Evolutionary conservation across 2,113 vertebrate genomes (phyloP), one percentile per base, ranked within the genome.

Genomic region (Chinchilla lanigera): DNA sequence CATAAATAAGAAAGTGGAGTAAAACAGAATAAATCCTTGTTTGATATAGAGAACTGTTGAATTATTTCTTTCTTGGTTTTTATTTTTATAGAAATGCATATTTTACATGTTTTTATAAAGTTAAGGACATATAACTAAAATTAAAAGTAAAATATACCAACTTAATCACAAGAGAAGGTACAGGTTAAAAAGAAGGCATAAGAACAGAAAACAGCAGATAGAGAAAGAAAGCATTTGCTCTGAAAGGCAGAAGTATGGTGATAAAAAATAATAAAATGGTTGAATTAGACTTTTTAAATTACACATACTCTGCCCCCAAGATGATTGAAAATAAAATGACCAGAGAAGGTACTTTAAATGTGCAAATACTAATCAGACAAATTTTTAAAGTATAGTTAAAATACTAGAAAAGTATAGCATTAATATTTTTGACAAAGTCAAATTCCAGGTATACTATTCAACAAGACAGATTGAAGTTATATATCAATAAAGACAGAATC

Each of bases 241-340:
- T 80, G 24, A 6, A 41, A 73, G 52, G 33, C 2, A 30, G 12
- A 96, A 67, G 1, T 13, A n/a, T n/a, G 5, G 16, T 52, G 26
- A 10, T n/a, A 95, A 91, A 93, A 96, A 89, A 69, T 7, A 52
- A 82, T 89, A 56, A 69, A 63, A 75, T 89, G 7, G 56, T n/a
- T 9, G 8, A 7, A 60, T 50, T 73, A 67, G 5, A 30, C 44
- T 85, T 54, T 61, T 35, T 56, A 84, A 84, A 90, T 69, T 71
- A 83, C 89, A 87, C 1, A 22, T 35, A 80, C 8, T 54, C 47
- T 95, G 24, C 38, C 67, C 26, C 83, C 52, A 69, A 73, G 44
- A 88, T 88, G 11, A 11, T 0, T 88, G 16, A 94, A 92, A 94
- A 78, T 56, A 88, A 91, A 96, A 89, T 75, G 35, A 92, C 4